Conservation (phyloP, 2,113 vertebrate species). For the Platysternon megacephalum region DNA sequence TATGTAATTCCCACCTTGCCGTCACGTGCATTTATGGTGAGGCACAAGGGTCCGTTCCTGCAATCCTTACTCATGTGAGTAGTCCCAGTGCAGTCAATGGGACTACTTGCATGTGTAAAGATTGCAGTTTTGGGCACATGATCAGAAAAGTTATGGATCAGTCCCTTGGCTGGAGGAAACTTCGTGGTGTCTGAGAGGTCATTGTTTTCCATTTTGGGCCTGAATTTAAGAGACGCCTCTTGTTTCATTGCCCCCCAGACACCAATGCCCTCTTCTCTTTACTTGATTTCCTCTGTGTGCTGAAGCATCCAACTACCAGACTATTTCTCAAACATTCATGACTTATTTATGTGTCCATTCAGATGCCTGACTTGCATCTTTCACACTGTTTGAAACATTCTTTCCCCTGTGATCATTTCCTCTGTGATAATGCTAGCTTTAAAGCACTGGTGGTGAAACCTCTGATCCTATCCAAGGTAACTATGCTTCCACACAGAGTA, state of each 20-base stretch:
- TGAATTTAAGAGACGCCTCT: not conserved
- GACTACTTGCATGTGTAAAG: accelerated
- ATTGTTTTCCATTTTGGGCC: not conserved
- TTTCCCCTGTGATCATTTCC: not conserved
- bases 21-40: accelerated
- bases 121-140: not conserved
- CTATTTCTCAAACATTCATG: constrained; percentile 10
- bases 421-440: not conserved
- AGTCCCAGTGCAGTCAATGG: not conserved
- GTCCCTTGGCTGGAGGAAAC: not conserved
- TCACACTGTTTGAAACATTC: constrained; percentile 14
- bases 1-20: not conserved
- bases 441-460: constrained; percentile 21
- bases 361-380: not conserved
- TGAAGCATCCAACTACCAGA: constrained; percentile 23
- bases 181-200: not conserved
- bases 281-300: constrained; percentile 4
- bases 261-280: not conserved
- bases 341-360: constrained; percentile 25
- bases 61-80: not conserved
- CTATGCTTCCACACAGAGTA: constrained; percentile 69
- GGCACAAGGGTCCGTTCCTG: not conserved
- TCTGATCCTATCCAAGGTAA: constrained; percentile 64
- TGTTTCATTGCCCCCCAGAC: not conserved
- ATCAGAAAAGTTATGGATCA: not conserved